Evolutionary conservation across 2,888 invertebrate genomes (phyloP), one percentile per base, ranked within the genome.

Genomic region (Spodoptera exigua): DNA sequence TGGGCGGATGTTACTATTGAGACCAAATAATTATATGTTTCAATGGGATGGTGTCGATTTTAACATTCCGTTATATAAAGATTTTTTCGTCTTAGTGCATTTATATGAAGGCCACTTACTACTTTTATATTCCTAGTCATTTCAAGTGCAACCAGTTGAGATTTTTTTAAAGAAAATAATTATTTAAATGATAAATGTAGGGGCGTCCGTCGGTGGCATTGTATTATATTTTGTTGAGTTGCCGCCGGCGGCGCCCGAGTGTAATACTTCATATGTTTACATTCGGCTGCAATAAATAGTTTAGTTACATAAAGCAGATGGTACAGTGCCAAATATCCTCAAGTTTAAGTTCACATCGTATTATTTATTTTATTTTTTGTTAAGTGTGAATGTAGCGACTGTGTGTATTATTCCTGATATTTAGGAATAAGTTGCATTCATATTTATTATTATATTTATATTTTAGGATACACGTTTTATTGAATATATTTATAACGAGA

Each of bases 321-420:
- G 92, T 93, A 89, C 90, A 91, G 94, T 94, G 94, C 94, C 94
- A 94, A 94, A 94, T 93, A 94, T 87, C 92, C 87, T 93, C 91
- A 90, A 86, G 84, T 82, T 85, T 92, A 89, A 88, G 90, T 90
- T 90, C 89, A 89, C 88, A 87, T 89, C 82, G 89, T 91, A 87
- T 91, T 88, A 88, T 88, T 86, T 86, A 85, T 86, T 84, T 80
- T 82, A 85, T 88, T 87, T 82, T 86, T 89, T 88, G 86, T 89
- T 89, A 88, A 89, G 91, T 91, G 91, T 94, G 94, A 87, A 92
- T 94, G 94, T 91, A 90, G 91, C 93, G 83, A 91, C 93, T 91
- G 91, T 81, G 94, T 93, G 94, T 91, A 86, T 67, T 87, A 91
- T 93, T 94, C 93, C 94, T 94, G 94, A 92, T 94, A 94, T 94